phyloP scores from a whole-genome alignment of 2,113 vertebrate species.

The Colius striatus region DNA sequence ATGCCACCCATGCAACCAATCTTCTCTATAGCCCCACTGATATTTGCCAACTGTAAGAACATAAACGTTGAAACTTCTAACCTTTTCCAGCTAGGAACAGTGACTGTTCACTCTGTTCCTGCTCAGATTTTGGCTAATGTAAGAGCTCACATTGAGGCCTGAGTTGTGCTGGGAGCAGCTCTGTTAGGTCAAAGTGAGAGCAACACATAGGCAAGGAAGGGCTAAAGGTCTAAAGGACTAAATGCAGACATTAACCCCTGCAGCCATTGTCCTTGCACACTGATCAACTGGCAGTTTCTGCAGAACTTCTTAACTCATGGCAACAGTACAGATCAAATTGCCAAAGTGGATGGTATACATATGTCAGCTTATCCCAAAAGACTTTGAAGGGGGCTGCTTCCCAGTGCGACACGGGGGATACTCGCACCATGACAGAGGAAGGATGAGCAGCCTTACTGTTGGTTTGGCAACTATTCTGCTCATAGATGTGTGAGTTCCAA shows the following conservation, averaged over 20 bases:
- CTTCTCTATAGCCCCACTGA: too few species aligned
- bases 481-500: neutral
- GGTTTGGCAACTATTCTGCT: neutral
- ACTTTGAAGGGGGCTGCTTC: neutral
- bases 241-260: neutral
- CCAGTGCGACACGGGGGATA: neutral
- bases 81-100: neutral
- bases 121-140: neutral
- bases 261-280: neutral
- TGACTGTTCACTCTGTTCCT: neutral
- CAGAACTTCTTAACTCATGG: neutral
- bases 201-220: neutral
- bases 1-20: neutral
- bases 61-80: neutral
- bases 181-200: neutral
- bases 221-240: too few species aligned
- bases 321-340: neutral
- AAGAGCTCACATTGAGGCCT: neutral
- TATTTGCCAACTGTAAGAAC: neutral
- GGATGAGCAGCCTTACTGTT: neutral
- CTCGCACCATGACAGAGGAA: neutral
- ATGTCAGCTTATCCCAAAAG: neutral
- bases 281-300: neutral
- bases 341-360: neutral
- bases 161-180: neutral